Evolutionary conservation across 2,888 invertebrate species (phyloP), one percentile per base, ranked within the genome.

Genomic region (Phyllotreta cruciferae): DNA sequence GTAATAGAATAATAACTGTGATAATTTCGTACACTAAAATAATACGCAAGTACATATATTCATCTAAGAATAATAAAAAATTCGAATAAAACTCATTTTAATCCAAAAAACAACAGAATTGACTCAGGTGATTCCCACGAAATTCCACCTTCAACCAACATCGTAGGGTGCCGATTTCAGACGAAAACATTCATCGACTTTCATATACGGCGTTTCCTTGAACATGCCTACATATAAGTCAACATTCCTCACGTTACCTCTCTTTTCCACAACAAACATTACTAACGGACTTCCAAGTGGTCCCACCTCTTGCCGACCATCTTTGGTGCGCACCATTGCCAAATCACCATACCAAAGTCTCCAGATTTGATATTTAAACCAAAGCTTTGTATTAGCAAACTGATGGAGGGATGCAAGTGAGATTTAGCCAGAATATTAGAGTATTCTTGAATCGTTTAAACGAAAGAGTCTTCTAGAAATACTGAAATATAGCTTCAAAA

Each of bases 191-290:
- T 62, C 36, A 45, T 44, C 39, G 42, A 56, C 55, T 61, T 64
- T 61, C 60, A 45, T 61, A 56, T 56, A 57, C 58, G 50, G 42
- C 7, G 45, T 65, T 62, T 66, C 65, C 65, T 66, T 66, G 62
- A 62, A 66, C 58, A 60, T 60, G 57, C 62, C 60, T 62, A 66
- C 62, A 55, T 56, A 62, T 49, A 53, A 10, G 52, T 41, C 55
- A 55, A 58, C 62, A 66, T 66, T 66, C 62, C 55, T 56, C 53
- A 11, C 52, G 37, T 56, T 56, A 42, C 56, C 39, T 58, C 47
- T 35, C 47, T 36, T 34, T 36, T 38, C 58, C 47, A 52, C 60
- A 39, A 56, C 65, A 62, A 52, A 56, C 62, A 24, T 24, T 42
- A 62, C 50, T 62, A 62, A 58, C 65, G 42, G 54, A 24, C 41